phyloP scores from a whole-genome alignment of 2,113 vertebrate species.

The Arvicanthis niloticus region DNA sequence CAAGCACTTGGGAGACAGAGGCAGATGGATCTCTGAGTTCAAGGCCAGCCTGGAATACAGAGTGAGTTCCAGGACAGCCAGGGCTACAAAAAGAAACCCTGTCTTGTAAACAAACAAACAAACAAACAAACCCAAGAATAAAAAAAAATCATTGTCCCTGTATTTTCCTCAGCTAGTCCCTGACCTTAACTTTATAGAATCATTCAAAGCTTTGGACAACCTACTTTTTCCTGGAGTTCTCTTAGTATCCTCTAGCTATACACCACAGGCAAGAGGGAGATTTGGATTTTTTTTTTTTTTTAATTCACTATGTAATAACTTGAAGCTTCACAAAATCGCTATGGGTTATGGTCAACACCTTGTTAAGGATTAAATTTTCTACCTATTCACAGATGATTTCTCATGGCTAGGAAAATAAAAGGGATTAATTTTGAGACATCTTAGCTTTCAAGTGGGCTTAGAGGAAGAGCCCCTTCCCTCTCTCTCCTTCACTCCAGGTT shows the following conservation, averaged over 20 bases:
- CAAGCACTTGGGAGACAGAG: background rate
- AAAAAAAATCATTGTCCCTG: background rate
- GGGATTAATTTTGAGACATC: background rate
- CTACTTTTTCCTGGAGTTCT: background rate
- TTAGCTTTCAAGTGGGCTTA: background rate
- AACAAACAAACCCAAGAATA: background rate
- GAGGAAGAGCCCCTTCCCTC: background rate
- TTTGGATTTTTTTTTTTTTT: background rate
- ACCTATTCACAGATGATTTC: background rate
- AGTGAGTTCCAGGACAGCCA: background rate
- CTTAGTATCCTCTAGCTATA: background rate
- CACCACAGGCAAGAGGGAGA: background rate
- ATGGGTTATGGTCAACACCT: background rate
- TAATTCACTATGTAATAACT: slow-evolving; percentile 17
- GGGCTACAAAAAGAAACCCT: background rate
- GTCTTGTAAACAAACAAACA: background rate
- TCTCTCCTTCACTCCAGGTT: slow-evolving; percentile 34
- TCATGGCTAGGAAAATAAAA: background rate
- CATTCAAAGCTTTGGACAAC: background rate
- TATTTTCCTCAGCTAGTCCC: background rate
- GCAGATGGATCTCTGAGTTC: background rate
- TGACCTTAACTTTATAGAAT: background rate
- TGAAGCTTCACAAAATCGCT: slow-evolving; percentile 1
- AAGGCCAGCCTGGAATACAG: background rate
- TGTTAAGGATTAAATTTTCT: slow-evolving; percentile 14